Evolutionary conservation across 2,888 invertebrate species (phyloP).

Genomic region (Frankliniella intonsa): DNA sequence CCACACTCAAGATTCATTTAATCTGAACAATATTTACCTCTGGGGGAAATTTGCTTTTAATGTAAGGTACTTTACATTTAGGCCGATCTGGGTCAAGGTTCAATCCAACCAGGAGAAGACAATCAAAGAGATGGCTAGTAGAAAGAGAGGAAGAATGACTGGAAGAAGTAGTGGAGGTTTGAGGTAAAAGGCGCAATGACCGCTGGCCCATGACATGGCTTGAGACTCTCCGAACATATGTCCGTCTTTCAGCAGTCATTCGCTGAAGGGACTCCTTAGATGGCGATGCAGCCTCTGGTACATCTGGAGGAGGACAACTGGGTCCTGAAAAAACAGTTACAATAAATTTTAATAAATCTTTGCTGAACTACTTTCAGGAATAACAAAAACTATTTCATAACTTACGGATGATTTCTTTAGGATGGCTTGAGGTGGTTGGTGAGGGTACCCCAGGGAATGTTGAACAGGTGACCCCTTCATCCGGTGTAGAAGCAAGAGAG

Average conservation of each 20-base stretch:
- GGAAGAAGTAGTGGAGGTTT: background rate
- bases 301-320: slow-evolving; percentile 9
- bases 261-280: slow-evolving; percentile 36
- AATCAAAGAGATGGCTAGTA: slow-evolving; percentile 55
- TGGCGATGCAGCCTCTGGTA: background rate
- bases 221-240: slow-evolving; percentile 61
- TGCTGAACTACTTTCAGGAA: background rate
- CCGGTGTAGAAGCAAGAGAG: slow-evolving; percentile 46
- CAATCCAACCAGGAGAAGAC: slow-evolving; percentile 63
- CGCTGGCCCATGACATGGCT: slow-evolving; percentile 35
- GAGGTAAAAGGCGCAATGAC: background rate
- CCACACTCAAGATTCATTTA: background rate
- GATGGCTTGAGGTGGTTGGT: background rate
- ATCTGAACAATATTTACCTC: slow-evolving; percentile 50
- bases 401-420: background rate
- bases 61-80: slow-evolving; percentile 57
- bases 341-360: background rate
- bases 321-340: slow-evolving; percentile 5
- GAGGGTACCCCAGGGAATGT: background rate
- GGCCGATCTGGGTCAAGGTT: slow-evolving; percentile 53
- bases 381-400: background rate
- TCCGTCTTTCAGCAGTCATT: slow-evolving; percentile 60
- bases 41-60: slow-evolving; percentile 64
- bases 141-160: background rate
- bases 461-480: slow-evolving; percentile 31